A percentile compares a stretch with the other conserved stretches of the same genome.
phyloP scores from a whole-genome alignment of 1,140 invertebrate species.

The Drosophila arizonae region DNA sequence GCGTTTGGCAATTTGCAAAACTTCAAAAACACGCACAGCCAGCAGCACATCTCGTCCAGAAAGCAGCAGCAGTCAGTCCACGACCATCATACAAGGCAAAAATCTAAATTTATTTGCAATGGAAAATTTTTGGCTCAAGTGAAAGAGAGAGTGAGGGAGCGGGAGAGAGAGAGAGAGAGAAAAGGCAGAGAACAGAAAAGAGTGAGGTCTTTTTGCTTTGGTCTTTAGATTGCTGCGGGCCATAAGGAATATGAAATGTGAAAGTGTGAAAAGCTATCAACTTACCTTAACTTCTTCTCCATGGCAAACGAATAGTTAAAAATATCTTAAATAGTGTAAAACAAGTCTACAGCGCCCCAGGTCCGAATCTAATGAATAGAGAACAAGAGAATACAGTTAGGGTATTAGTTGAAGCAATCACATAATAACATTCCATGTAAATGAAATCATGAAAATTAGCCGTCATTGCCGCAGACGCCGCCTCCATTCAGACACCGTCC shows the following conservation, averaged over 20 bases:
- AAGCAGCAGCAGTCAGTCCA: conserved; percentile 23
- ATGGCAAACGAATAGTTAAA: conserved; percentile 29
- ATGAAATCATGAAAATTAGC: conserved; percentile 49
- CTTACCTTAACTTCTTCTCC: conserved; percentile 23
- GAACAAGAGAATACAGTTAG: neutral
- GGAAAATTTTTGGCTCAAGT: conserved; percentile 34
- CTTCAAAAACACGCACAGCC: conserved; percentile 73
- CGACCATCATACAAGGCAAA: conserved; percentile 34
- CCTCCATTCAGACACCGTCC: conserved; percentile 26
- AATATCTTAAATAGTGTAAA: conserved; percentile 17
- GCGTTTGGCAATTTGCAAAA: conserved; percentile 72
- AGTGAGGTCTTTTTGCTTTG: neutral
- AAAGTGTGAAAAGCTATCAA: conserved; percentile 35
- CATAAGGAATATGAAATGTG: conserved; percentile 9
- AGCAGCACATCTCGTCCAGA: conserved; percentile 33
- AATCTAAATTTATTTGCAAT: conserved; percentile 74
- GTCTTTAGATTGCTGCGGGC: neutral
- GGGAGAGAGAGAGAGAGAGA: neutral
- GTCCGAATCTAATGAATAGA: neutral
- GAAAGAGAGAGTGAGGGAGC: neutral
- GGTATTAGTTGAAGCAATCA: conserved; percentile 21
- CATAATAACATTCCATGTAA: conserved; percentile 19
- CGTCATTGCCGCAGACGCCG: neutral
- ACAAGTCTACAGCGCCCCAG: neutral
- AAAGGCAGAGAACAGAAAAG: neutral